A percentile compares a stretch with the other conserved stretches of the same genome.
Evolutionary conservation across 2,113 vertebrate species (phyloP).

Genomic region (Anguilla japonica): DNA sequence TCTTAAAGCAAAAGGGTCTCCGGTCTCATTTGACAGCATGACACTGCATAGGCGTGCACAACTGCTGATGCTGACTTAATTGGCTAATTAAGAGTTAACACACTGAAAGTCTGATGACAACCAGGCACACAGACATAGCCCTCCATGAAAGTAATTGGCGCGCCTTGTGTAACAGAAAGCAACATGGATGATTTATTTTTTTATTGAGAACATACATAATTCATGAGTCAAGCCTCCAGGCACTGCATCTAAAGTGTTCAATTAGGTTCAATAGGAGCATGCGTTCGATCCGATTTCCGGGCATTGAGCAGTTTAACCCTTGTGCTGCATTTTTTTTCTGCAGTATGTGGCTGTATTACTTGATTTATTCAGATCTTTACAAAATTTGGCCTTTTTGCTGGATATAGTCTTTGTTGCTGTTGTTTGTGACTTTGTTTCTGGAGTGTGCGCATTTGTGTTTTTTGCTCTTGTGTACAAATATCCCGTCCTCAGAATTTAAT

Average conservation of each 20-base stretch:
- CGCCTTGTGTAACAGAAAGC: background rate
- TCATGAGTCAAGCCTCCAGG: slow-evolving; percentile 21
- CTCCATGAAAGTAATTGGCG: background rate
- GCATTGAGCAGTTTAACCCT: background rate
- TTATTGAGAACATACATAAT: background rate
- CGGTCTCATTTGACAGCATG: background rate
- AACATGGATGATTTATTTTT: background rate
- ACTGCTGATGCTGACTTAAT: background rate
- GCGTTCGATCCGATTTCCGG: background rate
- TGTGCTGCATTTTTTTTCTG: background rate
- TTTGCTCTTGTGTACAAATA: background rate
- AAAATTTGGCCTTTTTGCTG: background rate
- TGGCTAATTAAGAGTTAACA: background rate
- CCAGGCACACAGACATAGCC: background rate
- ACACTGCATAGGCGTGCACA: background rate
- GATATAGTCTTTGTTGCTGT: background rate
- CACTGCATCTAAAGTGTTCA: slow-evolving; percentile 35
- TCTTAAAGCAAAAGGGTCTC: background rate
- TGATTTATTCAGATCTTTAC: background rate
- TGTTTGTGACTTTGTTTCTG: background rate
- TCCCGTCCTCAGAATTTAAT: background rate
- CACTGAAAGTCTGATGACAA: background rate
- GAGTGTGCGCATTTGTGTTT: background rate
- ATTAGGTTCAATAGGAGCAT: slow-evolving; percentile 27
- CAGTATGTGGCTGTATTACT: background rate